A percentile compares a stretch with the other conserved stretches of the same genome.
These are phyloP conservation scores for Daktulosphaira vitifoliae DNA, from an alignment of 1,140 invertebrate genomes.

Conservation along the genomic window DNA sequence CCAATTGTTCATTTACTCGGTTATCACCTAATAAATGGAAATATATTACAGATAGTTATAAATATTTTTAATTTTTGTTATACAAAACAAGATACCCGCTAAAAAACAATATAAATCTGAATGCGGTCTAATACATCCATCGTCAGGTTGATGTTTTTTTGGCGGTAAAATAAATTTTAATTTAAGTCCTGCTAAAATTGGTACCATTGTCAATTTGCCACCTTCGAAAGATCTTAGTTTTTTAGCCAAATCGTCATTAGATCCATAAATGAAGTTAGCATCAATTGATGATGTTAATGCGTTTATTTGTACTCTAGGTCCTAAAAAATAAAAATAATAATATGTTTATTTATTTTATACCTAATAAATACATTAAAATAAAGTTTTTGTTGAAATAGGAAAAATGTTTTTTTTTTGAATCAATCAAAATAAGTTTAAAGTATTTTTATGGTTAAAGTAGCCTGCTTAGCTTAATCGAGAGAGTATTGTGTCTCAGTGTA, in stretches of 20 bases:
- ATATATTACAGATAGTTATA: background rate
- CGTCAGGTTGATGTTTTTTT: constrained; percentile 47
- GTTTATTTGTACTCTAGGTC: constrained; percentile 47
- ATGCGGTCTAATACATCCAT: constrained; percentile 47
- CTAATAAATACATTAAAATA: background rate
- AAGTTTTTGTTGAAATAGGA: background rate
- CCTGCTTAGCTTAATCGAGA: too few relatives aligned
- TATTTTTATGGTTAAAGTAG: too few relatives aligned
- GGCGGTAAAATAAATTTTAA: constrained; percentile 48
- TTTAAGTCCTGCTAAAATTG: constrained; percentile 44
- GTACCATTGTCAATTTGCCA: constrained; percentile 45
- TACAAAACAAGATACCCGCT: constrained; percentile 44
- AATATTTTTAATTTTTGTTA: background rate
- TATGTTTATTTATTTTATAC: background rate
- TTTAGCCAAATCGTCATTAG: constrained; percentile 44
- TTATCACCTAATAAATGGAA: constrained; percentile 38
- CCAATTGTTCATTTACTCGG: constrained; percentile 52
- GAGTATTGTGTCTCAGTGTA: too few relatives aligned
- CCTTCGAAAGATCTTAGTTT: constrained; percentile 45
- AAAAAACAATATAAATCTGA: constrained; percentile 49
- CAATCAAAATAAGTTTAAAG: too few relatives aligned
- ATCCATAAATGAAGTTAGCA: constrained; percentile 50
- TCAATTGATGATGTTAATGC: constrained; percentile 48
- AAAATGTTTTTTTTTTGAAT: too few relatives aligned
- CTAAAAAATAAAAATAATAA: constrained; percentile 41